Evolutionary conservation across 2,113 vertebrate species (phyloP), one percentile per base, ranked within the genome.

Genomic region (Pimephales promelas): DNA sequence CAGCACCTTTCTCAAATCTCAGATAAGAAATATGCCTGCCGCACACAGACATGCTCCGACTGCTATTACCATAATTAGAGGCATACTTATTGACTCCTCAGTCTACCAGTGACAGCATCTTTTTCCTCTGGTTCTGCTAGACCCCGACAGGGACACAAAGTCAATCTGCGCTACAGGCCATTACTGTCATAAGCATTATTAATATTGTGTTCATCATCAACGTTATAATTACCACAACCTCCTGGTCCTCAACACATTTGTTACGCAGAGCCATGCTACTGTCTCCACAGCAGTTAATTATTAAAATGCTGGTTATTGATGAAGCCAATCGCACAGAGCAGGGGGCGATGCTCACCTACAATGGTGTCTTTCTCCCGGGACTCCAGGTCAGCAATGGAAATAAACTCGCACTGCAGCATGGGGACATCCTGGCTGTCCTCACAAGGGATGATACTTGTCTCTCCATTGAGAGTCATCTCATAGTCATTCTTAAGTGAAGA

Each of bases 401-500:
- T 90, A 83, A 99, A 99, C 34, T 97, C 94, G 83, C 96, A 98
- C 90, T 97, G 96, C 92, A 98, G 87, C 87, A 95, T 94, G 84
- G 98, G 98, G 87, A 99, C 95, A 5, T 98, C 95, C 22, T 88
- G 86, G 76, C 84, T 92, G 88, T 98, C 97, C 3, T 99, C 97
- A 82, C 98, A 99, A 85, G 96, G 97, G 83, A 97, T 89, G 88
- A 99, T 90, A 2, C 92, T 92, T 45, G 97, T 96, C 66, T 99
- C 97, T 13, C 94, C 96, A 24, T 94, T 96, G 84, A 99, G 95
- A 2, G 97, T 97, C 95, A 99, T 98, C 93, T 99, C 98, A 2
- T 99, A 99, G 91, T 99, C 98, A 5, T 99, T 99, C 92, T 98
- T 99, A 90, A 99, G 93, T 5, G 97, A 93, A 4, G 96, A 93